Evolutionary conservation across 2,888 invertebrate genomes (phyloP), one percentile per base, ranked within the genome.

Genomic region (Andrena chrysosceles): DNA sequence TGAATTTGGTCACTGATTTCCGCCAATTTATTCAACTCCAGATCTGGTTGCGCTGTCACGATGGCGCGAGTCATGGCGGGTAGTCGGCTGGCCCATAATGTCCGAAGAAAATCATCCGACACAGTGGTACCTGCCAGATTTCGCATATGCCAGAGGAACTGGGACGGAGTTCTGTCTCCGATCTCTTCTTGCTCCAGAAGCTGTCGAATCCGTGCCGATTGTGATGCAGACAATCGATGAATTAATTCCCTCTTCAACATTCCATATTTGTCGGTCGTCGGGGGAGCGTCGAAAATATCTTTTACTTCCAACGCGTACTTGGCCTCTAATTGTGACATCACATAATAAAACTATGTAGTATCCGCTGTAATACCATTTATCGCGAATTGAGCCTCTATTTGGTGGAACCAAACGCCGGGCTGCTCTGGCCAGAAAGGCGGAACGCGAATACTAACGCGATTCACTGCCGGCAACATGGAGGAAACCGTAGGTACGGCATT

Each of bases 391-490:
- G 62, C 62, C 16, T 62, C 33, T 33, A 62, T 31, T 35, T 62
- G 62, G 6, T 62, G 31, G 6, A 62, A 62, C 62, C 13, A 62
- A 0, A 62, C 62, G 2, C 33, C n/a, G 0, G 62, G 62, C 6
- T 62, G n/a, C 33, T 31, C 62, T 2, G 62, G 62, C 33, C 62
- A 62, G 16, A 62, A 62, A 35, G 33, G 33, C 2, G 62, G 62
- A 62, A 62, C 62, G 6, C 33, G n/a, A 33, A 62, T 31, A 33
- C 31, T 20, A 10, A 62, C 62, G n/a, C 62, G 33, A n/a, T n/a
- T 62, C n/a, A 33, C 62, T 26, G 3, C 56, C 8, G 56, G 26
- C 56, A 5, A 10, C 52, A 49, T 2, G 16, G 1, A 0, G 3
- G 48, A 16, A 10, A 10, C 5, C 13, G 0, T 10, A 48, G 6